phyloP scores from a whole-genome alignment of 2,888 invertebrate genomes.

The Uropetala carovei region DNA sequence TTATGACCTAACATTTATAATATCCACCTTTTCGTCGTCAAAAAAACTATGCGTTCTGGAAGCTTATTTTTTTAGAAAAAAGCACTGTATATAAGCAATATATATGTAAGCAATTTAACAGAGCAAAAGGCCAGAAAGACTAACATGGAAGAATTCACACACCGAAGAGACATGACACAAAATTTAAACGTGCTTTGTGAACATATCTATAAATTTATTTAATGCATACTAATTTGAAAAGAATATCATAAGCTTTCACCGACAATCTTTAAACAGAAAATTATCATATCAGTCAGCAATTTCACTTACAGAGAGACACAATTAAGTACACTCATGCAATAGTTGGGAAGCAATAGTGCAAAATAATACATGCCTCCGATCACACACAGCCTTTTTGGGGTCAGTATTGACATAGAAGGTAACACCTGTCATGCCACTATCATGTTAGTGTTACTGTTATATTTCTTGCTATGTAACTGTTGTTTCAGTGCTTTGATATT shows the following conservation, averaged over 20 bases:
- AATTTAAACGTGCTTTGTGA: neutral
- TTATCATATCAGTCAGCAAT: neutral
- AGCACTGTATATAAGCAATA: neutral
- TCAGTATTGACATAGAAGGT: neutral
- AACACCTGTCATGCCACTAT: neutral
- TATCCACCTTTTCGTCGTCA: no score
- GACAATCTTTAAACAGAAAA: neutral
- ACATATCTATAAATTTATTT: neutral
- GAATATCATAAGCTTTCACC: neutral
- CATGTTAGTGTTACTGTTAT: neutral
- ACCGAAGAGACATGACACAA: constrained; percentile 4
- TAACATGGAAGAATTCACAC: neutral
- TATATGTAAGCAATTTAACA: neutral
- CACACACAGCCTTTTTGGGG: neutral
- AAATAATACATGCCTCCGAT: neutral
- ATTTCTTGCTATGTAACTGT: neutral
- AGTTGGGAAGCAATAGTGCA: neutral
- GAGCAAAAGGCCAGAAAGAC: neutral
- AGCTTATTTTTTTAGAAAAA: no score
- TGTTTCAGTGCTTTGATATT: neutral
- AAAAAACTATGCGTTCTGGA: no score
- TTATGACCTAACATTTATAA: no score
- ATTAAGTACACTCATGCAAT: constrained; percentile 4
- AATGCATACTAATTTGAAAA: neutral
- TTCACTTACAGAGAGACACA: constrained; percentile 1